Evolutionary conservation across 2,888 invertebrate species (phyloP).

Genomic region (Caenorhabditis drosophilae): DNA sequence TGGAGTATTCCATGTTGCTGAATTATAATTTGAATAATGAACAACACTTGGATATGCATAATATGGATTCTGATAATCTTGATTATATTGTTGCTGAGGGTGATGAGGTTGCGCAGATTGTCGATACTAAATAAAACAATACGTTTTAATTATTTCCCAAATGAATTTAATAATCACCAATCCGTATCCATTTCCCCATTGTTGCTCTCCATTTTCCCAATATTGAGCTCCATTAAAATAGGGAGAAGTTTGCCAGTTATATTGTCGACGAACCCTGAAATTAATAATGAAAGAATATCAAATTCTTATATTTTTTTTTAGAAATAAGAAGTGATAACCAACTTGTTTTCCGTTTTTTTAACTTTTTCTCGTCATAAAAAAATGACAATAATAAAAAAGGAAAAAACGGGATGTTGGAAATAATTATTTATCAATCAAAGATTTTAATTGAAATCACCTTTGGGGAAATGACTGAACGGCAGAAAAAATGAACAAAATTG

Average conservation of each 20-base stretch:
- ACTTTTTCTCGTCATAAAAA: no score
- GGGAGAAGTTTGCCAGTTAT: conserved; percentile 20
- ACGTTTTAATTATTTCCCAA: no score
- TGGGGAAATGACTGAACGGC: no score
- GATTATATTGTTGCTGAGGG: conserved; percentile 10
- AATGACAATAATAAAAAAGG: no score
- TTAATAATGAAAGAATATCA: no score
- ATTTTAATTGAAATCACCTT: no score
- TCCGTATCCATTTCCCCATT: conserved; percentile 11
- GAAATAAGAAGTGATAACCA: no score
- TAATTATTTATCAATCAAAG: no score
- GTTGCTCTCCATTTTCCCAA: conserved; percentile 21
- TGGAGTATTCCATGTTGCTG: conserved; percentile 13
- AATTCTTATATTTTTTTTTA: no score
- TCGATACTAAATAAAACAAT: conserved; percentile 20
- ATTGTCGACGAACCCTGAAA: conserved; percentile 37
- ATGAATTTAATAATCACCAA: not conserved
- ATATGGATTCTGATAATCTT: conserved; percentile 9
- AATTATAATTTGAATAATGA: conserved; percentile 15
- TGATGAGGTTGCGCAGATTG: conserved; percentile 8
- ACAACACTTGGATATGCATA: not conserved
- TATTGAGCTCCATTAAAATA: conserved; percentile 29
- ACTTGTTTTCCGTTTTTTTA: no score
- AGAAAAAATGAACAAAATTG: not conserved
- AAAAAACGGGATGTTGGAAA: no score